These are phyloP conservation scores for Ennomos quercinarius DNA, from an alignment of 2,888 invertebrate genomes.

Conservation along the genomic window DNA sequence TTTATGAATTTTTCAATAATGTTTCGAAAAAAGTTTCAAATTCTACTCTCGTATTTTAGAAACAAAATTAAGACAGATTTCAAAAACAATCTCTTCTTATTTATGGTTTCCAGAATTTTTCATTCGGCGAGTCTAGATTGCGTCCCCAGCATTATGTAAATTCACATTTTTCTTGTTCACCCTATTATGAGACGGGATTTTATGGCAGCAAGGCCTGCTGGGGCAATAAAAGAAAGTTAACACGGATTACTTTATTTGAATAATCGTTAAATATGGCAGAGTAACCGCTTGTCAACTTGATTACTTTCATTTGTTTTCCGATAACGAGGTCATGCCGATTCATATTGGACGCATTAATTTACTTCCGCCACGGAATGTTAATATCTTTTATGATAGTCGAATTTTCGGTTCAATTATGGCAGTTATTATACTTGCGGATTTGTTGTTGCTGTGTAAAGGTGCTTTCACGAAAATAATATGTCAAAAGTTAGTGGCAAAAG, in stretches of 20 bases:
- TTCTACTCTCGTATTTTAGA: too few species aligned
- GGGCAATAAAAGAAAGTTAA: conserved; percentile 43
- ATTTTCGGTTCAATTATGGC: too few species aligned
- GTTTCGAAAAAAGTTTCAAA: too few species aligned
- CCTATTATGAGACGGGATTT: conserved; percentile 28
- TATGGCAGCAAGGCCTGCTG: conserved; percentile 26
- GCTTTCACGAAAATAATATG: too few species aligned
- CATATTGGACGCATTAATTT: conserved; percentile 5
- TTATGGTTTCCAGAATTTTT: conserved; percentile 29
- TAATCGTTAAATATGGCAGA: conserved; percentile 32
- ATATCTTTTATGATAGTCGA: conserved; percentile 1
- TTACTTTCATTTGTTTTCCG: conserved; percentile 26
- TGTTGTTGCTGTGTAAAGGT: too few species aligned
- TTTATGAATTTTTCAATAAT: too few species aligned
- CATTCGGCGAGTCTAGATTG: conserved; percentile 31
- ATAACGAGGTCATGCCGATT: conserved; percentile 14
- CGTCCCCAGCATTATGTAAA: conserved; percentile 36
- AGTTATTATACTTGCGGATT: too few species aligned
- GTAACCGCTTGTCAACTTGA: conserved; percentile 17
- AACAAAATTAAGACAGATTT: conserved; percentile 5
- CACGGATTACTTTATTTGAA: conserved; percentile 39
- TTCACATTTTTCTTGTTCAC: conserved; percentile 32
- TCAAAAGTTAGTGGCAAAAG: too few species aligned
- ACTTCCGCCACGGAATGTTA: conserved; percentile 2
- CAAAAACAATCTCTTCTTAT: conserved; percentile 10